Evolutionary conservation across 2,888 invertebrate species (phyloP), one percentile per base, ranked within the genome.

Genomic region (Chrysolina oricalcia): DNA sequence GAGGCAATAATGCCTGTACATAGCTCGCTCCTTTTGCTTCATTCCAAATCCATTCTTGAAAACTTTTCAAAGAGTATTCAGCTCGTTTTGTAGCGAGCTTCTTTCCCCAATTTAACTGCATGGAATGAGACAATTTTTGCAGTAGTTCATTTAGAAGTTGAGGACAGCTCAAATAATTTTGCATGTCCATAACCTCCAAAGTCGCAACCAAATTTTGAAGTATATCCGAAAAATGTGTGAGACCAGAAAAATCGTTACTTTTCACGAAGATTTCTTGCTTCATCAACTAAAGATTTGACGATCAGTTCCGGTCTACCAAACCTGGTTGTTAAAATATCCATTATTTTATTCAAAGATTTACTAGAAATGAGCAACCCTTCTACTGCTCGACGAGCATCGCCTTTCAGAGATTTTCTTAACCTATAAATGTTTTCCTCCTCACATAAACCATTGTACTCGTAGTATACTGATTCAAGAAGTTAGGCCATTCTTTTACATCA

Each of bases 361-460:
- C 5, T 27, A 3, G 48, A n/a, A 48, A 48, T 48, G n/a, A 48
- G 48, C 27, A 2, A 27, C 15, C 48, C 48, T 48, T 48, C 2
- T 48, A 48, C 48, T 48, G 48, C 48, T 48, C n/a, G n/a, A n/a
- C 48, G 48, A 48, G 48, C 48, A 48, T 48, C 48, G 6, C 48
- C 48, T 48, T 48, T n/a, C 2, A 48, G 48, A 48, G 13, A 48
- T 48, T 48, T 48, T 48, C 6, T 48, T 6, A 1, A 3, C 15
- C n/a, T n/a, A 48, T n/a, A 8, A 15, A 8, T n/a, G 48, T 48
- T n/a, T n/a, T n/a, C n/a, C 15, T n/a, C n/a, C 1, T 48, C 9
- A 43, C 2, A 43, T 8, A 15, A n/a, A n/a, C 2, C 2, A n/a
- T 15, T 48, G 2, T n/a, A n/a, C n/a, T 48, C 27, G 27, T 27